These are phyloP conservation scores for Drosophila conformis DNA, from an alignment of 2,888 invertebrate genomes.

Conservation along the genomic window DNA sequence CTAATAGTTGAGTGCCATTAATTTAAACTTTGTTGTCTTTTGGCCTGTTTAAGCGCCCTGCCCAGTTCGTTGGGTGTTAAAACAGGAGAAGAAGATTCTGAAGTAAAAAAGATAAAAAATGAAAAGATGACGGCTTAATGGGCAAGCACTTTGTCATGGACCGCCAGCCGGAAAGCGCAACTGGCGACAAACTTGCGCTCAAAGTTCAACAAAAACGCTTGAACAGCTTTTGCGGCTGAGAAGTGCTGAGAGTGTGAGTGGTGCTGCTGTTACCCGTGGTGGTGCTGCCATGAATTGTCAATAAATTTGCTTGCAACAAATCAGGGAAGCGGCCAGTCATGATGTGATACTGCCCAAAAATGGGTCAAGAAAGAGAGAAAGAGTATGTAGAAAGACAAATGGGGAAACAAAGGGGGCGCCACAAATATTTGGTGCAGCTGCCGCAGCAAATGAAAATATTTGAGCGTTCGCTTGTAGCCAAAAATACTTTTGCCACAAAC, in stretches of 20 bases:
- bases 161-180: conserved; percentile 69
- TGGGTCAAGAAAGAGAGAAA: neutral
- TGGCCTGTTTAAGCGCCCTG: conserved; percentile 33
- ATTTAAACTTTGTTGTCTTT: conserved; percentile 76
- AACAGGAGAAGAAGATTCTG: conserved; percentile 1
- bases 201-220: conserved; percentile 74
- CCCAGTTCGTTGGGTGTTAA: conserved; percentile 31
- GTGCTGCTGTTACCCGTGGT: neutral
- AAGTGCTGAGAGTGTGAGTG: neutral
- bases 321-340: conserved; percentile 57
- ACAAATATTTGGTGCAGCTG: conserved; percentile 75
- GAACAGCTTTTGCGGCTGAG: conserved; percentile 49
- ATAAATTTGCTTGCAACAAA: conserved; percentile 78
- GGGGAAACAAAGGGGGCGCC: conserved; percentile 20
- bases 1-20: conserved; percentile 80
- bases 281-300: conserved; percentile 73
- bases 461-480: conserved; percentile 43
- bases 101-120: conserved; percentile 59
- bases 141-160: conserved; percentile 72
- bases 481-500: conserved; percentile 75
- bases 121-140: conserved; percentile 76
- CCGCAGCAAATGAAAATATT: conserved; percentile 75
- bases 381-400: neutral
- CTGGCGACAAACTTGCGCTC: conserved; percentile 60
- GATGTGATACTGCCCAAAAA: conserved; percentile 20